Evolutionary conservation across 1,140 invertebrate species (phyloP).

Genomic region (Drosophila ogumai): DNA sequence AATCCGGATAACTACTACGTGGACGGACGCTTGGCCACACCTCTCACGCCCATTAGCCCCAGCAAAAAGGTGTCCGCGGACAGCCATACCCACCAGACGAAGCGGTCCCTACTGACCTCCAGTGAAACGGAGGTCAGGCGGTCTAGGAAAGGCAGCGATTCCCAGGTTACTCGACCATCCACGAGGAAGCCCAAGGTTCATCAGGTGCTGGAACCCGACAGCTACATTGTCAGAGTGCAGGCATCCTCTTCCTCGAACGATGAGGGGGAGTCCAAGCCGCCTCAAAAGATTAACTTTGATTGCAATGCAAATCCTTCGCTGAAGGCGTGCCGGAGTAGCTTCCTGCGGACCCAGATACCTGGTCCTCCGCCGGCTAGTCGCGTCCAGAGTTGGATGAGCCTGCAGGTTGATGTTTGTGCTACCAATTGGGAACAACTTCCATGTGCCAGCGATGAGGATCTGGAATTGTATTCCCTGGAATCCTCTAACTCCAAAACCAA

Average conservation of each 20-base stretch:
- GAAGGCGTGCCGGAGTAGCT: neutral
- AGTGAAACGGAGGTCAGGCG: too few relatives aligned
- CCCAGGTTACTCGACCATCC: neutral
- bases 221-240: slow-evolving; percentile 10
- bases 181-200: neutral
- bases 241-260: slow-evolving; percentile 8
- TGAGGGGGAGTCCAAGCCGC: neutral
- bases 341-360: neutral
- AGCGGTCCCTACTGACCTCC: neutral
- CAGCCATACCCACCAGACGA: neutral
- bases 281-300: too few relatives aligned
- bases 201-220: slow-evolving; percentile 1
- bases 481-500: neutral
- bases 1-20: slow-evolving; percentile 16
- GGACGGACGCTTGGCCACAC: slow-evolving; percentile 4
- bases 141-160: neutral
- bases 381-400: neutral
- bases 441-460: neutral
- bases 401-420: neutral
- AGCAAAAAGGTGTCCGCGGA: neutral
- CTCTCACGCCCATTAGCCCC: neutral
- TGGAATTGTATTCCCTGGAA: neutral
- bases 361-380: slow-evolving; percentile 8
- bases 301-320: neutral
- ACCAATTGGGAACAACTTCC: neutral